Conservation (phyloP, 2,113 vertebrate species). For the Psephotus haematonotus region DNA sequence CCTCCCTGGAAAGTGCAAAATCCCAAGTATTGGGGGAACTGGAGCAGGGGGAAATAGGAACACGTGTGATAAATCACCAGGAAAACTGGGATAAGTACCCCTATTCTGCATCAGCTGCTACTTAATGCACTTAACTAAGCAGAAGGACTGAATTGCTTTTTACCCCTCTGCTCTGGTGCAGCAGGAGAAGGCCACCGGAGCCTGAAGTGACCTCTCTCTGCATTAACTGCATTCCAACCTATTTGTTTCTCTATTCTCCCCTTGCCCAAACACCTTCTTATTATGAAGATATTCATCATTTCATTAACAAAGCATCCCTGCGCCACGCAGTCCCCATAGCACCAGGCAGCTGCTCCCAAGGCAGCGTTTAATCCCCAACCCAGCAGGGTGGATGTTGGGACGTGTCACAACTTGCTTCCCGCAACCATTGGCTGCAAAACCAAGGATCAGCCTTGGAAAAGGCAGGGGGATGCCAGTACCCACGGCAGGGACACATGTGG, state of each 20-base stretch:
- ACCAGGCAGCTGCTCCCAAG: neutral
- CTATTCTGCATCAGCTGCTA: neutral
- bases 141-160: neutral
- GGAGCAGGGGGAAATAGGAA: neutral
- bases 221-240: neutral
- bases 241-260: neutral
- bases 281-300: accelerated
- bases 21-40: accelerated
- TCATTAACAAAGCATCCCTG: neutral
- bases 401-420: accelerated
- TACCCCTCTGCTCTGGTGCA: neutral
- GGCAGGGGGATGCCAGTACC: neutral
- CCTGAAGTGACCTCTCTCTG: neutral
- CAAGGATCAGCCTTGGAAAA: accelerated
- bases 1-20: neutral
- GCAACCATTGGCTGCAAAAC: neutral
- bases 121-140: neutral
- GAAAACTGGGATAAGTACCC: neutral
- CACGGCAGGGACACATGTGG: accelerated
- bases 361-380: neutral
- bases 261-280: neutral
- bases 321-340: neutral
- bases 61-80: neutral
- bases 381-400: neutral
- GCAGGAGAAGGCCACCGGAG: neutral